These are phyloP conservation scores for Hirundichthys speculiger DNA, from an alignment of 2,113 vertebrate genomes.

Conservation along the genomic window DNA sequence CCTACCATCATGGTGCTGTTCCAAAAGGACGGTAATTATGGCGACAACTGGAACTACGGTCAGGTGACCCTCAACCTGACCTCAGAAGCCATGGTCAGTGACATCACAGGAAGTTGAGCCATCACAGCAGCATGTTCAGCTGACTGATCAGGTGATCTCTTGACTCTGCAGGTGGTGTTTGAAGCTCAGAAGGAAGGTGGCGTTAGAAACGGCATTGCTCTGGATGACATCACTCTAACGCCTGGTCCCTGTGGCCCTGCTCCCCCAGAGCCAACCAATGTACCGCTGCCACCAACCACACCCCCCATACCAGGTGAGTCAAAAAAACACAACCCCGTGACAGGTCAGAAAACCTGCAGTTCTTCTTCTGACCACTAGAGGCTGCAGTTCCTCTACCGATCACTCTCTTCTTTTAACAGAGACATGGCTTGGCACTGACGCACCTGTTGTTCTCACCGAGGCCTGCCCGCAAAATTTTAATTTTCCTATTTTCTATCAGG, in stretches of 20 bases:
- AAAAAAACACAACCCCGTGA: neutral
- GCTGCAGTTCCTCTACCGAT: no score
- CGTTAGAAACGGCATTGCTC: slow-evolving; percentile 82
- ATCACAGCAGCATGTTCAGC: neutral
- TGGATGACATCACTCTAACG: slow-evolving; percentile 88
- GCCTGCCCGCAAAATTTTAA: no score
- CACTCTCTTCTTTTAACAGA: no score
- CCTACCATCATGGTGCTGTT: slow-evolving; percentile 72
- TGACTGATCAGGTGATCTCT: neutral
- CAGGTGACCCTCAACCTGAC: slow-evolving; percentile 87
- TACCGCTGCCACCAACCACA: slow-evolving; percentile 71
- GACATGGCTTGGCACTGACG: no score
- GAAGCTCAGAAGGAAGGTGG: slow-evolving; percentile 80
- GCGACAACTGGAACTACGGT: slow-evolving; percentile 89
- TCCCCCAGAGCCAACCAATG: slow-evolving; percentile 85
- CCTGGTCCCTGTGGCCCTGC: slow-evolving; percentile 78
- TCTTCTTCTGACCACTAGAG: no score
- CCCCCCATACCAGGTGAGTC: slow-evolving; percentile 80
- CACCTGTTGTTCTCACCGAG: no score
- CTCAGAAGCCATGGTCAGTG: slow-evolving; percentile 79
- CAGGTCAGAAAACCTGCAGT: neutral
- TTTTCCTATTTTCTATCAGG: no score
- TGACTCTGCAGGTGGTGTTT: slow-evolving; percentile 86
- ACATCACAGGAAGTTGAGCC: neutral
- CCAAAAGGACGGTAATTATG: slow-evolving; percentile 89